Conservation (phyloP, 92 coral and sea anemone species). For the Epizoanthus rinbou region DNA sequence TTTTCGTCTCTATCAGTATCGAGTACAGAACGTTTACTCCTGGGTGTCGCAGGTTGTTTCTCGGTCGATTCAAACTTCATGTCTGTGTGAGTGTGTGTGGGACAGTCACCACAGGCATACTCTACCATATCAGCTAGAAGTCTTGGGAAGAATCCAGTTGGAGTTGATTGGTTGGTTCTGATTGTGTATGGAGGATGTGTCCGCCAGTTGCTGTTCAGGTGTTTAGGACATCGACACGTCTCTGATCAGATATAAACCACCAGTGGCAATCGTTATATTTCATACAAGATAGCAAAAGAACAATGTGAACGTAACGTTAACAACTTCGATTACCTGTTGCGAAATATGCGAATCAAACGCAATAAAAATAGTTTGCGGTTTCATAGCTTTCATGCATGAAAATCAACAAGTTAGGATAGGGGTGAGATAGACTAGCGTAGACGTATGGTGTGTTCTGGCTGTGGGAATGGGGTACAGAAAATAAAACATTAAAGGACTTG, state of each 20-base stretch:
- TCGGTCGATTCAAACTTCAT: slow-evolving; percentile 4
- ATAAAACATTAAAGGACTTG: too few species aligned
- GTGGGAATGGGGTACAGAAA: too few species aligned
- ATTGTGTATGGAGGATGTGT: slow-evolving; percentile 38
- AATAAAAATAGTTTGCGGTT: too few species aligned
- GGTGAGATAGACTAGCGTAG: too few species aligned
- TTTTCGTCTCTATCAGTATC: background rate
- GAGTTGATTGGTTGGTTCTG: slow-evolving; percentile 8
- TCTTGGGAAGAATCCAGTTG: slow-evolving; percentile 29
- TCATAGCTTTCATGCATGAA: too few species aligned
- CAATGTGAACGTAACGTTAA: background rate
- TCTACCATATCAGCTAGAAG: slow-evolving; percentile 1
- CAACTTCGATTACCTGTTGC: too few species aligned
- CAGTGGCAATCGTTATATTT: background rate
- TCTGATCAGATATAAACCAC: background rate
- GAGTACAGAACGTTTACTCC: background rate
- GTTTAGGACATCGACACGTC: slow-evolving; percentile 56
- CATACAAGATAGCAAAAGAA: background rate
- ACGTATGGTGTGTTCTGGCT: too few species aligned
- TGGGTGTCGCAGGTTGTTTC: background rate
- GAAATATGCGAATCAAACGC: too few species aligned
- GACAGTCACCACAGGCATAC: slow-evolving; percentile 35
- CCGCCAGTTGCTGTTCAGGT: slow-evolving; percentile 34
- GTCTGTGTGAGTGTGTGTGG: slow-evolving; percentile 21
- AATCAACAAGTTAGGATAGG: too few species aligned